phyloP scores from a whole-genome alignment of 1,140 invertebrate species.

The Agrypnia vestita region DNA sequence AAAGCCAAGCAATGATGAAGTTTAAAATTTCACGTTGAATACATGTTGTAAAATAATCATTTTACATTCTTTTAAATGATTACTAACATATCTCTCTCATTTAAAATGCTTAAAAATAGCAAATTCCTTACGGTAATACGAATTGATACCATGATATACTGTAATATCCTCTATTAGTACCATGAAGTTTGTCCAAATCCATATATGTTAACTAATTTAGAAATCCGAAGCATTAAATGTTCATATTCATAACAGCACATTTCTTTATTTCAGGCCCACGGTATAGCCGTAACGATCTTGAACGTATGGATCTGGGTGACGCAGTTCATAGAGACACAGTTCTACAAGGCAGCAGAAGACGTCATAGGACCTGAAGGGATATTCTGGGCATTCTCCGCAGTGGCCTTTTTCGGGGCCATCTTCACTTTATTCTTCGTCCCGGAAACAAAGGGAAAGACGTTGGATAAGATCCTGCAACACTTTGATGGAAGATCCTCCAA shows the following conservation, averaged over 20 bases:
- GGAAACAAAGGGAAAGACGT: constrained; percentile 51
- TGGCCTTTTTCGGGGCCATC: constrained; percentile 46
- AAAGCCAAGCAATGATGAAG: too few species aligned
- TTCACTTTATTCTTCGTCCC: constrained; percentile 45
- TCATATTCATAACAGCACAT: too few species aligned
- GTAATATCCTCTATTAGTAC: too few species aligned
- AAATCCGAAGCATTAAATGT: too few species aligned
- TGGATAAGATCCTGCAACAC: constrained; percentile 39
- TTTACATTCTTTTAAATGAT: too few species aligned
- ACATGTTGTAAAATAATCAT: too few species aligned
- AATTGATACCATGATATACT: too few species aligned
- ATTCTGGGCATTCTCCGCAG: constrained; percentile 40
- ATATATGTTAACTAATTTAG: too few species aligned
- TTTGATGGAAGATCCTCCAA: constrained; percentile 13
- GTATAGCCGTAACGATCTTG: constrained; percentile 30
- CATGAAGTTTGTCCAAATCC: neutral
- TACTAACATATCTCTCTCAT: too few species aligned
- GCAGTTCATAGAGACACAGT: constrained; percentile 48
- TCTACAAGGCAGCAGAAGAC: constrained; percentile 32
- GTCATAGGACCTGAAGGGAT: neutral
- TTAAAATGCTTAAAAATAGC: too few species aligned
- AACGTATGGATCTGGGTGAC: constrained; percentile 50
- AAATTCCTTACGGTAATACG: too few species aligned
- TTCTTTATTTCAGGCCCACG: constrained; percentile 39
- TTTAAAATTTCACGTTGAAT: too few species aligned